These are phyloP conservation scores for Perca flavescens DNA, from an alignment of 2,113 vertebrate genomes.

Conservation along the genomic window DNA sequence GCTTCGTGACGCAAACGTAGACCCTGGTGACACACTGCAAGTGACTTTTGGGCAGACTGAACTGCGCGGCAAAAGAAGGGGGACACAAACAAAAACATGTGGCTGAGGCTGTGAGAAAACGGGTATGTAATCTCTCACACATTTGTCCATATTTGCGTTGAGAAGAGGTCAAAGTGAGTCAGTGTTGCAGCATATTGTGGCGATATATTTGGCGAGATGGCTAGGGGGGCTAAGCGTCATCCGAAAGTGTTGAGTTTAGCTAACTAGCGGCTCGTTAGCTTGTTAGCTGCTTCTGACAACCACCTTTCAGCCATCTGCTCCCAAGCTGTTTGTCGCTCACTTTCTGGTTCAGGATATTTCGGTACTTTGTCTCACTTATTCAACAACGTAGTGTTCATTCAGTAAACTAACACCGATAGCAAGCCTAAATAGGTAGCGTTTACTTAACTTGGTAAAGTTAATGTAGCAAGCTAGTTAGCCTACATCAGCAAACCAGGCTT, in stretches of 20 bases:
- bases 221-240: not conserved
- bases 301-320: constrained; percentile 27
- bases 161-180: not conserved
- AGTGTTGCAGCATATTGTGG: rapidly evolving
- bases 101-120: constrained; percentile 74
- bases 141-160: rapidly evolving
- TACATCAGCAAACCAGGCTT: not conserved
- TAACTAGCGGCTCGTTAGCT: constrained; percentile 73
- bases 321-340: not conserved
- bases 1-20: constrained; percentile 7
- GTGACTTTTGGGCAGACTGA: constrained; percentile 52
- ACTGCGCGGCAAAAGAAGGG: constrained; percentile 86
- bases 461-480: constrained; percentile 46
- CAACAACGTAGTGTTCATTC: not conserved
- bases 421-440: not conserved
- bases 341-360: not conserved
- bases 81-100: constrained; percentile 88
- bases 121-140: constrained; percentile 63
- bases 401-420: not conserved
- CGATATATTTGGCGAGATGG: not conserved
- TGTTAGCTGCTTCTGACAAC: constrained; percentile 54
- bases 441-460: constrained; percentile 48
- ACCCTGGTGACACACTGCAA: not conserved
- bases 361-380: not conserved
- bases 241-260: constrained; percentile 59